These are phyloP conservation scores for Tragelaphus eurycerus DNA, from an alignment of 2,797 vertebrate species.

Conservation along the genomic window DNA sequence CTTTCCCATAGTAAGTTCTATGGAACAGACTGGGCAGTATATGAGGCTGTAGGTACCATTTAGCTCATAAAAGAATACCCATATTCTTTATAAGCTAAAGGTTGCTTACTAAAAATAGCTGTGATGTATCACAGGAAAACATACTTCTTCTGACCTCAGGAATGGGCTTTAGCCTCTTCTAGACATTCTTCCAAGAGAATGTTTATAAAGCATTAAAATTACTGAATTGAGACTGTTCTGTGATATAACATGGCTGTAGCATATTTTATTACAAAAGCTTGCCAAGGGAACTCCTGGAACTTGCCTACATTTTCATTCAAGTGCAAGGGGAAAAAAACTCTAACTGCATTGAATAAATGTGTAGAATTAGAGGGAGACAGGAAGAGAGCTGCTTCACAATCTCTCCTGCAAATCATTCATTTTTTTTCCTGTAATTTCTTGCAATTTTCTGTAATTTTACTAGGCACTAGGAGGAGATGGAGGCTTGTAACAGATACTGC, in stretches of 20 bases:
- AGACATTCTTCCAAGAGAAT: background rate
- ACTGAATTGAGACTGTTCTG: background rate
- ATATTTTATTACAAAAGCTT: background rate
- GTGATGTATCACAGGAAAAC: background rate
- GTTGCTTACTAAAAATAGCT: background rate
- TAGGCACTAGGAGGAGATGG: background rate
- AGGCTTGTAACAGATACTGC: background rate
- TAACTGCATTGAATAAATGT: background rate
- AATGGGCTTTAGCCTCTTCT: background rate
- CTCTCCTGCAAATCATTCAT: background rate
- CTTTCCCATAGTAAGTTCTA: background rate
- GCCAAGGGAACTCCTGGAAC: background rate
- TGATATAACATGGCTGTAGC: background rate
- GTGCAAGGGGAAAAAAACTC: fast-evolving
- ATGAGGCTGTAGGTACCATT: background rate
- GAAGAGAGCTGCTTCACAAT: background rate
- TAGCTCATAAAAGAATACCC: background rate
- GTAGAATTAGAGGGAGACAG: background rate
- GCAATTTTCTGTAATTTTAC: background rate
- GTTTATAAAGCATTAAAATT: background rate
- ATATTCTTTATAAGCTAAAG: background rate
- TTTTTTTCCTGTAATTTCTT: background rate
- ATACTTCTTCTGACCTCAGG: background rate
- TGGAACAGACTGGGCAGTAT: background rate
- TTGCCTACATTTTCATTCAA: background rate